A percentile compares a stretch with the other conserved stretches of the same genome.
phyloP scores from a whole-genome alignment of 2,797 vertebrate species.

The Fistularia commersonii region DNA sequence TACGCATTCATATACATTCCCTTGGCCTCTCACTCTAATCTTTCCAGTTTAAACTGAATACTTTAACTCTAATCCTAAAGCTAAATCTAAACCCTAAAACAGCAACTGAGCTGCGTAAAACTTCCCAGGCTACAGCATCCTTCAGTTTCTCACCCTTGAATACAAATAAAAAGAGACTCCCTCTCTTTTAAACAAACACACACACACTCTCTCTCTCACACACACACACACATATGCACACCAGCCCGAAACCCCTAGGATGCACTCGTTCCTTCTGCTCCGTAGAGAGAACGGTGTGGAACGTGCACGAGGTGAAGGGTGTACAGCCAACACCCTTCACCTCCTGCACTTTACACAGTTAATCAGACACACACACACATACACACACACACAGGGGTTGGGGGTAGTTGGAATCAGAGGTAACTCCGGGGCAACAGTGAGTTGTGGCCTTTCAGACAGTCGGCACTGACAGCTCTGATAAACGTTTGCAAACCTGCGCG shows the following conservation, averaged over 20 bases:
- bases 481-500: slow-evolving; percentile 5
- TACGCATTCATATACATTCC: too few species aligned
- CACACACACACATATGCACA: slow-evolving; percentile 17
- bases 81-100: too few species aligned
- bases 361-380: slow-evolving; percentile 64
- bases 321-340: slow-evolving; percentile 49
- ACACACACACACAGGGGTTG: slow-evolving; percentile 33
- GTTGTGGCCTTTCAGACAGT: slow-evolving; percentile 55
- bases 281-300: too few species aligned
- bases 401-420: slow-evolving; percentile 27
- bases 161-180: too few species aligned
- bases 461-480: slow-evolving; percentile 26
- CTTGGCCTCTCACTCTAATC: too few species aligned
- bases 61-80: too few species aligned
- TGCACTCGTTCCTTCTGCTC: slow-evolving; percentile 26
- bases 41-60: too few species aligned
- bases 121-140: too few species aligned
- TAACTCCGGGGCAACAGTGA: slow-evolving; percentile 43
- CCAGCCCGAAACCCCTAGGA: slow-evolving; percentile 18
- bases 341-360: slow-evolving; percentile 55
- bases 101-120: too few species aligned
- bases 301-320: too few species aligned
- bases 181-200: not conserved
- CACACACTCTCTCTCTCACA: slow-evolving; percentile 2
- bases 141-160: too few species aligned